Evolutionary conservation across 2,888 invertebrate genomes (phyloP), one percentile per base, ranked within the genome.

Genomic region (Phyllotreta cruciferae): DNA sequence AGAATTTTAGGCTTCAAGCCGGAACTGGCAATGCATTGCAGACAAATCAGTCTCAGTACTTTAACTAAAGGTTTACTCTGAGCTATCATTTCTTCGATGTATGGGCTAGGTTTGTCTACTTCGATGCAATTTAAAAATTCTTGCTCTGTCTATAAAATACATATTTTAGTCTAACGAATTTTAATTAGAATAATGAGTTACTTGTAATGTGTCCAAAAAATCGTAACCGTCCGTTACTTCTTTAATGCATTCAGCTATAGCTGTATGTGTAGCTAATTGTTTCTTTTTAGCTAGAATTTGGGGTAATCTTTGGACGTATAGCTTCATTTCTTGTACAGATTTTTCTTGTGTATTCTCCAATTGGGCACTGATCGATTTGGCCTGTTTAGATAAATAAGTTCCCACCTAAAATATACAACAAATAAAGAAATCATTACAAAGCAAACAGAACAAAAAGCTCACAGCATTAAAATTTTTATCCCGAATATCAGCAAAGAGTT

Each of bases 311-410:
- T 93, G 90, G 1, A 98, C 97, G 80, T 96, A 95, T 75, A 92
- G 89, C 78, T 95, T 96, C 82, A 98, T 94, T 82, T 97, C 96
- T 74, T 93, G 93, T n/a, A 98, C 92, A 0, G 95, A 91, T 79
- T 93, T 94, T 60, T 94, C 92, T 77, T 93, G 91, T 35, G 91
- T 86, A 76, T 95, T 93, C 79, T 94, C 90, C 77, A 94, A 86
- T 77, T 96, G 92, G 0, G 89, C 88, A 67, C 93, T 91, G 56
- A 98, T 93, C 5, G 90, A 85, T 77, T 91, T 93, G 0, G 96
- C 96, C 79, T 93, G 94, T 74, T 90, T 89, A 1, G 94, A 92
- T 0, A 98, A 83, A 9, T 91, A 88, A 41, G 91, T 87, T 3
- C 96, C 96, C 5, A 97, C 92, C 85, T 86, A 62, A 54, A 73